Evolutionary conservation across 2,113 vertebrate genomes (phyloP), one percentile per base, ranked within the genome.

Genomic region (Oxygymnocypris stewartii): DNA sequence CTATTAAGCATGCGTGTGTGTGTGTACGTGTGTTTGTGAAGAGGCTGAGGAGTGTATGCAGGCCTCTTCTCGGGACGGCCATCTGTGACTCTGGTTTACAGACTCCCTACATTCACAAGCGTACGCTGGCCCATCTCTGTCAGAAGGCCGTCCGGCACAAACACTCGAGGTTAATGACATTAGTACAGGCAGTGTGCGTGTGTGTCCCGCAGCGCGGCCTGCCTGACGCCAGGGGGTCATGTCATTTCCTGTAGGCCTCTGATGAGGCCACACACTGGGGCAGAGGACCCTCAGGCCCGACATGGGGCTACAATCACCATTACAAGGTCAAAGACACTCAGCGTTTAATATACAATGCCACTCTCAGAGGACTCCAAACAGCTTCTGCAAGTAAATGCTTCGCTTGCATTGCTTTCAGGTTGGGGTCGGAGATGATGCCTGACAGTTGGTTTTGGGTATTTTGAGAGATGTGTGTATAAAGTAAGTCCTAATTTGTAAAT

Each of bases 211-310:
- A 91, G 93, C 93, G 93, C 93, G 91, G 93, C 92, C 86, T 87
- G 92, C 89, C 89, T 92, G 94, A 93, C 93, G 93, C 93, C 93
- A 93, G 91, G 90, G 93, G 94, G 92, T 94, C 93, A 92, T 91
- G 90, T 88, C 57, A 92, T 88, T 94, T 94, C 93, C 93, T 93
- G 93, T 92, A 90, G 90, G 91, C 84, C 88, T 89, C 88, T 49
- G 83, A 73, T 87, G 81, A 86, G 74, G 84, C 85, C 73, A 20
- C 85, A 85, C 83, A 73, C 78, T 82, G 51, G 54, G 54, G 54
- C 63, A 69, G 20, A 73, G 65, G 31, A 37, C 16, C 54, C 82
- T 73, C 47, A n/a, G 82, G 69, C 67, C 69, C 14, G 82, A 44
- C 49, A 40, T 57, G 16, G 47, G 81, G 49, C 37, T 49, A 44